Evolutionary conservation across 2,888 invertebrate species (phyloP), one percentile per base, ranked within the genome.

Genomic region (Napeogenes inachia): DNA sequence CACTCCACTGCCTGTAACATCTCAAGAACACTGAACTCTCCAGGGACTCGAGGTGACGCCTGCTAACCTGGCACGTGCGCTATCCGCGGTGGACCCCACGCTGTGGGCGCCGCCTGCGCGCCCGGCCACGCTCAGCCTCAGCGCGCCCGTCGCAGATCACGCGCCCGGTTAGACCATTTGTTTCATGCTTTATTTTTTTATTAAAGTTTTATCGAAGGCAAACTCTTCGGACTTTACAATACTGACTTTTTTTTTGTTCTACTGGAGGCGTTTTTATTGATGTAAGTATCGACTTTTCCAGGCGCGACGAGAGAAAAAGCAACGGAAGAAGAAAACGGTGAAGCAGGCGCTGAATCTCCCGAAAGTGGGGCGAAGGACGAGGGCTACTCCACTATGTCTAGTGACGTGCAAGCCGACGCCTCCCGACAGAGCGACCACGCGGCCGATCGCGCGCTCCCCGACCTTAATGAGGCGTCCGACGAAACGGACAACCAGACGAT

Each of bases 381-480:
- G 79, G 95, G 95, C 21, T 95, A 95, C 82, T 95, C 95, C 64
- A 95, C 95, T 4, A 95, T 95, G 95, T 95, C 95, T 12, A 95
- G 95, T 67, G 95, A 95, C 77, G 94, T 95, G 1, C 95, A 95
- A 80, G 94, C 94, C 0, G 94, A 94, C 73, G 93, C 93, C 2
- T 93, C 93, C 0, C 75, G 91, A 32, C 92, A 92, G 54, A 93
- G 92, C 64, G 92, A 92, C 73, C 87, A 92, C 67, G 89, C 88
- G 1, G 87, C 85, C 0, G 88, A 92, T 68, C 80, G 93, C 63
- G 93, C 92, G 8, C 80, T 95, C 8, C 94, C 95, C 68, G 94
- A 94, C 76, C 91, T 95, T 45, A 94, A 94, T 78, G 94, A 95
- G 75, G 94, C 94, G 10, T 94, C 93, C 13, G 94, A 94, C 75